These are phyloP conservation scores for Homalodisca vitripennis DNA, from an alignment of 1,140 invertebrate genomes.

Conservation along the genomic window DNA sequence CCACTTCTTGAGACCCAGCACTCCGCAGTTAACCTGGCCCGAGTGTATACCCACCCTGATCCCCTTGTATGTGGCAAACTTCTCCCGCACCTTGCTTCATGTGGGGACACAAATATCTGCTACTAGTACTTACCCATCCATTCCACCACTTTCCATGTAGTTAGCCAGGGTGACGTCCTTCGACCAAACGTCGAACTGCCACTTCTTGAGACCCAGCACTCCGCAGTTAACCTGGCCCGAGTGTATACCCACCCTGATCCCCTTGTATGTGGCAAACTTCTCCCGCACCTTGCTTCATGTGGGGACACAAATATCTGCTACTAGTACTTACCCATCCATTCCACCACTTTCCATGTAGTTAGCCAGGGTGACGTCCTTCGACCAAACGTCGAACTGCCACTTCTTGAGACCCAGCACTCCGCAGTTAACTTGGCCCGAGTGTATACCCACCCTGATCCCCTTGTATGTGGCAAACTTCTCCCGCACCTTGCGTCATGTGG, in stretches of 20 bases:
- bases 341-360: conserved; percentile 21
- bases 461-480: not conserved
- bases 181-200: conserved; percentile 23
- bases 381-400: conserved; percentile 26
- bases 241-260: conserved; percentile 18
- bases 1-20: conserved; percentile 22
- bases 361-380: conserved; percentile 1
- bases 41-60: conserved; percentile 16
- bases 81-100: not conserved
- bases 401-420: conserved; percentile 22
- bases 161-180: conserved; percentile 15
- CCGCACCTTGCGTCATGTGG: too few species aligned
- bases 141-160: conserved; percentile 10
- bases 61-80: not conserved
- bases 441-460: conserved; percentile 17
- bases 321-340: conserved; percentile 9
- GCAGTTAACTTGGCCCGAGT: not conserved
- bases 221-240: not conserved
- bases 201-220: conserved; percentile 20
- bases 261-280: not conserved
- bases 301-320: too few species aligned
- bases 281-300: not conserved
- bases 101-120: too few species aligned
- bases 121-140: conserved; percentile 18
- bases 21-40: not conserved